Evolutionary conservation across 2,113 vertebrate species (phyloP).

Genomic region (Gasterosteus nipponicus): DNA sequence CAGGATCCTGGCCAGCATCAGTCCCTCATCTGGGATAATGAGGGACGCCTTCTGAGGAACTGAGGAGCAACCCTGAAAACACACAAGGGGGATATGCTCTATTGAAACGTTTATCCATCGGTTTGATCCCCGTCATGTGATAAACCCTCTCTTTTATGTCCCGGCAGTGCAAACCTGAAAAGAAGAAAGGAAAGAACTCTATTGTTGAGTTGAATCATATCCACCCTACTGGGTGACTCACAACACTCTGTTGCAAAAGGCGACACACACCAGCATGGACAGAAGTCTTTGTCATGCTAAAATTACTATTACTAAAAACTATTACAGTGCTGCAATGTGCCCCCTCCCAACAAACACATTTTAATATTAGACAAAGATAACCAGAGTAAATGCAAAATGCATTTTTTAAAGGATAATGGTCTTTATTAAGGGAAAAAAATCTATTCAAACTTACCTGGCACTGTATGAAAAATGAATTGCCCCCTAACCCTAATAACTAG

Average conservation of each 20-base stretch:
- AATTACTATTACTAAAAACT: neutral
- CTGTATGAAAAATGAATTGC: too few relatives aligned
- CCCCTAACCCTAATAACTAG: too few relatives aligned
- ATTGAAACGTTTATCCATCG: neutral
- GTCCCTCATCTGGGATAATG: conserved; percentile 61
- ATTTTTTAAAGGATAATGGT: too few relatives aligned
- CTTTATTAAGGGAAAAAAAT: too few relatives aligned
- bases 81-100: neutral
- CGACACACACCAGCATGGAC: neutral
- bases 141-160: neutral
- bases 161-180: neutral
- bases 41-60: conserved; percentile 11
- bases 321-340: neutral
- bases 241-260: conserved; percentile 23
- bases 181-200: neutral
- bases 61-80: conserved; percentile 16
- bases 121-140: neutral
- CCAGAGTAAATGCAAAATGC: too few relatives aligned
- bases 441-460: too few relatives aligned
- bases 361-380: too few relatives aligned
- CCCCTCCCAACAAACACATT: too few relatives aligned
- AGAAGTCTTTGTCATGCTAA: neutral
- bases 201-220: conserved; percentile 37
- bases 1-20: conserved; percentile 62
- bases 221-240: conserved; percentile 48